These are phyloP conservation scores for Cherax destructor DNA, from an alignment of 1,140 invertebrate genomes.

Conservation along the genomic window DNA sequence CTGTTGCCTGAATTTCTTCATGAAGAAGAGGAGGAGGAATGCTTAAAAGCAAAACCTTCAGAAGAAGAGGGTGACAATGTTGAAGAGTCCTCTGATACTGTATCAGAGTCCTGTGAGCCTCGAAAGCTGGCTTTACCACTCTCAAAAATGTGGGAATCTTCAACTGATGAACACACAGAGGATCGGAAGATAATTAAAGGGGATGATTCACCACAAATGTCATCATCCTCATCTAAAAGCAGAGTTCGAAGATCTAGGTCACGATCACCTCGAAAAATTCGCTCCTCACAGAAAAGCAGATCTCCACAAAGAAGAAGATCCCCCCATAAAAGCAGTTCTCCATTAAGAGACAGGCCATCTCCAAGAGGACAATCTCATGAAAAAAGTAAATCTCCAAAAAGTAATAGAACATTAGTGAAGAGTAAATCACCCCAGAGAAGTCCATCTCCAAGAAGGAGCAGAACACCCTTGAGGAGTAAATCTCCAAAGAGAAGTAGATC, in stretches of 20 bases:
- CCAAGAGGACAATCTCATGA: neutral
- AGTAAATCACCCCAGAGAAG: conserved; percentile 16
- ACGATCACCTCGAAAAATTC: conserved; percentile 21
- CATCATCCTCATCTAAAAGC: neutral
- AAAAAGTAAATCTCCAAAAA: conserved; percentile 25
- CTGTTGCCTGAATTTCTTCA: conserved; percentile 23
- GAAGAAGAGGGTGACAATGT: conserved; percentile 1
- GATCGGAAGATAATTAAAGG: neutral
- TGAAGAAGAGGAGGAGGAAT: conserved; percentile 40
- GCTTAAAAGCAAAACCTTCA: neutral
- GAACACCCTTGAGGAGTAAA: neutral
- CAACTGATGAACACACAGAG: neutral
- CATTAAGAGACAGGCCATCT: conserved; percentile 14
- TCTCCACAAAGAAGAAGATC: conserved; percentile 16
- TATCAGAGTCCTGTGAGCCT: neutral
- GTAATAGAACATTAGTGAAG: neutral
- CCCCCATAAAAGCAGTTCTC: conserved; percentile 1
- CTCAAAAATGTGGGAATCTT: neutral
- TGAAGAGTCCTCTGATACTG: neutral
- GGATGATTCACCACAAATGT: neutral
- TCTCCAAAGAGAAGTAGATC: conserved; percentile 40
- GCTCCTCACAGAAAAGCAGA: conserved; percentile 20
- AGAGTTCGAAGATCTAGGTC: neutral
- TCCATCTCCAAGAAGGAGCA: conserved; percentile 1
- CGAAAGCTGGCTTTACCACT: neutral